phyloP scores from a whole-genome alignment of 2,113 vertebrate genomes.

The Solenodon paradoxus region DNA sequence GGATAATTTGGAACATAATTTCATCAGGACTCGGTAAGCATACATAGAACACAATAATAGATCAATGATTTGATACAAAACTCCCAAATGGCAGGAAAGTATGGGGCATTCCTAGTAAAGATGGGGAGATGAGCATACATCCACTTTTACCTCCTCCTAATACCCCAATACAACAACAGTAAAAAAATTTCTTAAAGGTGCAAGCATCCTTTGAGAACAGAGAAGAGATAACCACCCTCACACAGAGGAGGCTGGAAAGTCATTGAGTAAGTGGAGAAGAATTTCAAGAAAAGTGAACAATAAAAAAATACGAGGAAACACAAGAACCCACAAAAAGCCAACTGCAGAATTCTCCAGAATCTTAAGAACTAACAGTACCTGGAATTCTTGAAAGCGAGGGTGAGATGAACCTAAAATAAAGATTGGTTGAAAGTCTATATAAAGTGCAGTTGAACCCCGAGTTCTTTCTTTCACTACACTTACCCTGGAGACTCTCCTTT shows the following conservation, averaged over 20 bases:
- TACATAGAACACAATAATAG: background rate
- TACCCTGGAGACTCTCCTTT: background rate
- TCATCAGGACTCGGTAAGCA: background rate
- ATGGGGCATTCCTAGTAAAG: background rate
- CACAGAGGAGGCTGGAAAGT: background rate
- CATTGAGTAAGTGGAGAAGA: background rate
- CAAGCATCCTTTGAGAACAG: background rate
- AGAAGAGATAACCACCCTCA: background rate
- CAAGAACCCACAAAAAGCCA: background rate
- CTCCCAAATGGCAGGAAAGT: background rate
- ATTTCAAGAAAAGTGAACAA: background rate
- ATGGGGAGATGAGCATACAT: background rate
- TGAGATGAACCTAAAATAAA: background rate
- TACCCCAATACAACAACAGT: background rate
- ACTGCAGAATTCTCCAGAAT: background rate
- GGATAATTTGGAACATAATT: conserved; percentile 19
- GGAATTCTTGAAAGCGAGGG: background rate
- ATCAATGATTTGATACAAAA: background rate
- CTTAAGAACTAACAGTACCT: background rate
- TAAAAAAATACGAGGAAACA: background rate
- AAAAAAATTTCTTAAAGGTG: background rate
- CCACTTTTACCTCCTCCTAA: background rate
- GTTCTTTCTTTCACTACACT: background rate
- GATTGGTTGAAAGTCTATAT: background rate
- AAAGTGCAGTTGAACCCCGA: background rate